Percentiles rank a stretch among this genome's conserved stretches.
phyloP scores from a whole-genome alignment of 2,888 invertebrate genomes.

The Cryptops parisi region DNA sequence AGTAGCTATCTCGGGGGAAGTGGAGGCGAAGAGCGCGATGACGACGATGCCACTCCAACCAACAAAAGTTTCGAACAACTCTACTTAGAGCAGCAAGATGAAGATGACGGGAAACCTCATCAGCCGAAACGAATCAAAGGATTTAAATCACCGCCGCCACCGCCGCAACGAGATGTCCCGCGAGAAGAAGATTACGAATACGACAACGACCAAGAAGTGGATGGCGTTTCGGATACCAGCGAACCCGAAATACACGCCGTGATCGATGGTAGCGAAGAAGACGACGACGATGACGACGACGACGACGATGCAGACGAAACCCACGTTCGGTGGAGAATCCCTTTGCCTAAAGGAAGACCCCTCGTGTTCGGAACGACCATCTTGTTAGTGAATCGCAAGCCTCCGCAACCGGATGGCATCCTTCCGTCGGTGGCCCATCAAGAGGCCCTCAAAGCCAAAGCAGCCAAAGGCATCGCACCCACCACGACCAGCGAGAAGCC shows the following conservation, averaged over 20 bases:
- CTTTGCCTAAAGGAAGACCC: background rate
- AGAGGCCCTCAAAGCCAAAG: background rate
- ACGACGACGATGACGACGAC: slow-evolving; percentile 4
- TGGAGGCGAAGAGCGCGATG: background rate
- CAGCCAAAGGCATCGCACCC: background rate
- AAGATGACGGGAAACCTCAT: slow-evolving; percentile 43
- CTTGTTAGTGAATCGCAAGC: slow-evolving; percentile 4
- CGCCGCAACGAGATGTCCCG: slow-evolving; percentile 38
- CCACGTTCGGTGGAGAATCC: slow-evolving; percentile 3
- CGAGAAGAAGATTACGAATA: slow-evolving; percentile 22
- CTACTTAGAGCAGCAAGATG: background rate
- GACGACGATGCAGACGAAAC: slow-evolving; percentile 11
- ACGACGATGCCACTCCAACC: background rate
- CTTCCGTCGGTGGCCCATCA: background rate
- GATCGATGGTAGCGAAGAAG: background rate
- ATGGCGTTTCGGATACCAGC: background rate
- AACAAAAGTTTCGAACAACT: slow-evolving; percentile 3
- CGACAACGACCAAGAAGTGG: background rate
- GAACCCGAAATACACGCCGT: background rate
- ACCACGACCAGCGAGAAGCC: background rate
- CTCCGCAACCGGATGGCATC: background rate
- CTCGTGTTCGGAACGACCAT: slow-evolving; percentile 7
- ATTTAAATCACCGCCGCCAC: slow-evolving; percentile 44
- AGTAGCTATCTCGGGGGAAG: no score
- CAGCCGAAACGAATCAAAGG: no score